Base-by-base conservation (phyloP, 2,797 vertebrate genomes). In the Antrozous pallidus region DNA sequence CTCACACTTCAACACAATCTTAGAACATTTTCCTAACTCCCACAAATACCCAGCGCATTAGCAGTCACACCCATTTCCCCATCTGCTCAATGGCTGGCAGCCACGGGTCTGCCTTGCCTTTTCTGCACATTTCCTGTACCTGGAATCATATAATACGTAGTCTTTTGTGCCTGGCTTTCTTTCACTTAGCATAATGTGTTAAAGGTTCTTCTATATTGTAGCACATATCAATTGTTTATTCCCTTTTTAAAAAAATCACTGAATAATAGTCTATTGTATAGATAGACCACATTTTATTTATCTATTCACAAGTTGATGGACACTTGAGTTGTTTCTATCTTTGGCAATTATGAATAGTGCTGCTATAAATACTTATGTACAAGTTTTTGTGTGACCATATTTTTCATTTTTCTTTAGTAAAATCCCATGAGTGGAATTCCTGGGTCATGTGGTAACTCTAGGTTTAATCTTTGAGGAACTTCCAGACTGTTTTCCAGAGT, bases 361-460 rank as follows among this genome's bases (percentile, higher is more conserved):
- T 69, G n/a, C 38, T 92, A 40, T 28, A 7, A 40, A 89, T 56
- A 75, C 8, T 38, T n/a, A 74, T 14, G 5, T 45, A 71, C 6
- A 49, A 42, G 56, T n/a, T 79, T 95, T 71, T 89, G 16, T 54
- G 71, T 78, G 51, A 38, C 11, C 7, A 45, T 70, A 22, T 26
- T 63, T 83, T 90, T 89, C 18, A 38, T 87, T 95, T 92, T 49
- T 94, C 54, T 90, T 69, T 28, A 33, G 36, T 65, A 36, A 49
- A 49, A 18, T 18, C 36, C 49, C 84, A 28, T 2, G 33, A 47
- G 28, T 56, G 28, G 54, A 74, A 75, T 69, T 77, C 10, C 17
- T 51, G 31, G 6, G 5, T 71, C 81, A 42, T n/a, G 16, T 38
- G 16, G 24, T 67, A 73, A 63, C 22, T 61, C 33, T n/a, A 24